Conservation (phyloP, 2,888 invertebrate species). For the Seira musarum region DNA sequence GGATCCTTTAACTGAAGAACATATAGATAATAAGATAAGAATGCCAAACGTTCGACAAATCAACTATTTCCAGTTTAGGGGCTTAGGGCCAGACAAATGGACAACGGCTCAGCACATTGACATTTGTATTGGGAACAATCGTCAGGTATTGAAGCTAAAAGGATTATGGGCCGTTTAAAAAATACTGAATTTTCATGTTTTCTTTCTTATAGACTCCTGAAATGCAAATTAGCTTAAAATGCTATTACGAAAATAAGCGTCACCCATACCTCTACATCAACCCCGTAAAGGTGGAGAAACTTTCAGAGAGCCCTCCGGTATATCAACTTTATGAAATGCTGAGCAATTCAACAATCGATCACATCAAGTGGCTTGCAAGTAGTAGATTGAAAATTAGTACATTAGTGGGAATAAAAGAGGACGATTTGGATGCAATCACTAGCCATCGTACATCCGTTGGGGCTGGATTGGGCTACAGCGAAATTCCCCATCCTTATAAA, state of each 20-base stretch:
- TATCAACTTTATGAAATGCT: conserved; percentile 32
- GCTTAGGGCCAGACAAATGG: background rate
- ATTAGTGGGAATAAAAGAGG: background rate
- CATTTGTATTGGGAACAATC: background rate
- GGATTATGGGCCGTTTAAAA: too few species aligned
- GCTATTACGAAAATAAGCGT: background rate
- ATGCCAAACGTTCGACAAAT: background rate
- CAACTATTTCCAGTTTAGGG: background rate
- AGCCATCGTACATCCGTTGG: background rate
- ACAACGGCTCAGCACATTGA: background rate
- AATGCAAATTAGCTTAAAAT: background rate
- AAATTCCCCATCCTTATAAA: background rate
- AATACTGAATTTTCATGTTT: too few species aligned
- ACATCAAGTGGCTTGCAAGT: background rate
- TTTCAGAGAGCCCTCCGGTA: conserved; percentile 26
- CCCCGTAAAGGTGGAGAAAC: conserved; percentile 16
- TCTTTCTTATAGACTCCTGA: background rate
- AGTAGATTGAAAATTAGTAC: background rate
- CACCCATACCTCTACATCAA: conserved; percentile 26
- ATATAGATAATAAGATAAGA: too few species aligned
- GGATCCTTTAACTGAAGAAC: too few species aligned
- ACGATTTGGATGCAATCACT: background rate
- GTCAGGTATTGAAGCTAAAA: background rate
- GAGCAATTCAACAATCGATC: background rate
- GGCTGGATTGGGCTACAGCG: background rate